phyloP scores from a whole-genome alignment of 2,113 vertebrate genomes.

The Anthoscopus minutus region DNA sequence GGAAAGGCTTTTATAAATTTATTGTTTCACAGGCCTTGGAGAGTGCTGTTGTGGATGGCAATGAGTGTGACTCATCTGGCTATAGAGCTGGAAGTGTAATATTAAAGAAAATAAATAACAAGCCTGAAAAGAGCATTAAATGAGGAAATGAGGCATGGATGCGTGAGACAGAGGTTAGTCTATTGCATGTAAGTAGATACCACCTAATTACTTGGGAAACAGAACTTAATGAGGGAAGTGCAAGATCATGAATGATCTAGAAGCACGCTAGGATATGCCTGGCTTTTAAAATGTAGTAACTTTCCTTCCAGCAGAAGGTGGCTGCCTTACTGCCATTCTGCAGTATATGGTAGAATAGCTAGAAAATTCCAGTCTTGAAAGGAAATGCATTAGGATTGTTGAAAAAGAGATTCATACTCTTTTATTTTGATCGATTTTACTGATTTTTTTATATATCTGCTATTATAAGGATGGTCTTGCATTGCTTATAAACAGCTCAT shows the following conservation, averaged over 20 bases:
- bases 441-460: not conserved
- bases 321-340: not conserved
- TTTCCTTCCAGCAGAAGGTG: not conserved
- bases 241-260: slow-evolving; percentile 31
- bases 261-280: not conserved
- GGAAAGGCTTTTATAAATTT: slow-evolving; percentile 74
- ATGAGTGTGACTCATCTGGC: slow-evolving; percentile 79
- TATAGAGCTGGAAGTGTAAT: slow-evolving; percentile 66
- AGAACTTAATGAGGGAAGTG: not conserved
- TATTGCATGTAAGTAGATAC: slow-evolving; percentile 40
- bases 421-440: not conserved
- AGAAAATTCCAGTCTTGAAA: not conserved
- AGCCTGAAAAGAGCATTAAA: slow-evolving; percentile 76
- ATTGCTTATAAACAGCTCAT: not conserved
- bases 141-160: slow-evolving; percentile 80
- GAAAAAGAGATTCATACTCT: not conserved
- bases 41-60: slow-evolving; percentile 62
- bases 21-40: slow-evolving; percentile 76
- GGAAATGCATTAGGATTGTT: not conserved
- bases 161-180: slow-evolving; percentile 59
- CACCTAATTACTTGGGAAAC: slow-evolving; percentile 54
- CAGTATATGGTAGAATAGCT: not conserved
- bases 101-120: slow-evolving; percentile 80
- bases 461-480: not conserved
- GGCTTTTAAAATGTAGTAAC: not conserved